These are phyloP conservation scores for Perdita meconis DNA, from an alignment of 2,888 invertebrate genomes.

Conservation along the genomic window DNA sequence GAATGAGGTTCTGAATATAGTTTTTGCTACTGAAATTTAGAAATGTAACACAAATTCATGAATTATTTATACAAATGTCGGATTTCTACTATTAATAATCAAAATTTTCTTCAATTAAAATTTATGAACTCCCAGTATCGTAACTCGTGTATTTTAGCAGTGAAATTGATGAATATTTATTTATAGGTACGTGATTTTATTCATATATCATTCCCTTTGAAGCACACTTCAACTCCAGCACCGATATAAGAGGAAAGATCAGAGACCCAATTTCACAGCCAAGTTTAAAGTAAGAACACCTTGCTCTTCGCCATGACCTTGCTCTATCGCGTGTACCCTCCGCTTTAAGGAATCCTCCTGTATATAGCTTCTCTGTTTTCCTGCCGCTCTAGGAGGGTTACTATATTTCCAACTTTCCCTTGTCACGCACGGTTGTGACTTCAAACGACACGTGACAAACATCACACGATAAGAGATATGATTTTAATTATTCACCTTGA, in stretches of 20 bases:
- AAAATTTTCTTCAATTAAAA: no score
- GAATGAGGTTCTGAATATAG: no score
- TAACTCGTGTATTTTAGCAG: no score
- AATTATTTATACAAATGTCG: no score
- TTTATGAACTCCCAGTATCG: no score
- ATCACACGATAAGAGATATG: neutral
- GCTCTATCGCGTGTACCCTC: constrained; percentile 47
- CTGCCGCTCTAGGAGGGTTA: constrained; percentile 22
- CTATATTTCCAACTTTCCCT: constrained; percentile 44
- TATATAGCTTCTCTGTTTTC: constrained; percentile 15
- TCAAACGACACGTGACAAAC: neutral
- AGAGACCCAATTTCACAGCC: neutral
- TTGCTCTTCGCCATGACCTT: constrained; percentile 38
- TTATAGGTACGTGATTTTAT: no score
- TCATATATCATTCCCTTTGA: no score
- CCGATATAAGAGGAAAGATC: no score
- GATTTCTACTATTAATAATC: neutral
- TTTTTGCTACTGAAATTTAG: no score
- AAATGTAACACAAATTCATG: neutral
- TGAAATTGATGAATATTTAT: no score
- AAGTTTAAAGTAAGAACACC: constrained; percentile 26
- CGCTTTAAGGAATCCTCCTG: constrained; percentile 62
- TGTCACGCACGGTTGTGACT: neutral
- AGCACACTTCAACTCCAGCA: neutral
- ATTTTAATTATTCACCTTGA: constrained; percentile 91